Evolutionary conservation across 2,888 invertebrate genomes (phyloP), one percentile per base, ranked within the genome.

Genomic region (Dysmachus trigonus): DNA sequence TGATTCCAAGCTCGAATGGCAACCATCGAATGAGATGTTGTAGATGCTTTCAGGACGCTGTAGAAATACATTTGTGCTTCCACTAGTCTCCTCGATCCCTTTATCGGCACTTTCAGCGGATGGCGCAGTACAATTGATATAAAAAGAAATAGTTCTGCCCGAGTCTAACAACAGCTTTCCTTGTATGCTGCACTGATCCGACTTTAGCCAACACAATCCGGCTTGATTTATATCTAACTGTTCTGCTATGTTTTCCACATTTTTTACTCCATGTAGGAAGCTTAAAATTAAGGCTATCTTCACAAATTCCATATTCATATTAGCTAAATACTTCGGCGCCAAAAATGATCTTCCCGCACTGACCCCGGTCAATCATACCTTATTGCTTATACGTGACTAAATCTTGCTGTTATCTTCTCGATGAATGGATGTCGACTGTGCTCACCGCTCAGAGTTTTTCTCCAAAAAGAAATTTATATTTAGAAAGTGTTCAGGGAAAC

Each of bases 1-100:
- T 31, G 62, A n/a, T 33, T 79, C 30, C 35, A 41, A 22, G 31
- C 47, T 81, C 79, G 86, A 38, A 33, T 81, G 13, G 41, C 86
- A 86, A 3, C 86, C 86, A 22, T 86, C 76, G 8, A 86, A 47
- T 8, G 47, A 72, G 18, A 86, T 51, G 10, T 51, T 73, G 47
- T 18, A 6, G 22, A 86, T 73, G 73, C 72, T 81, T 73, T 51
- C 47, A 30, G 71, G 38, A 27, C 62, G n/a, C 8, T 15, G 38
- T 8, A 84, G 47, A 31, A 84, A 73, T 33, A 51, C 4, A 51
- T 31, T 83, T 22, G 3, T n/a, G 41, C 27, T 35, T n/a, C n/a
- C 27, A 41, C 5, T 27, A 13, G 0, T 41, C 5, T 22, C 8
- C 6, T 41, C 41, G 15, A 47, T 77, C 7, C 47, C 27, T 27